A percentile compares a stretch with the other conserved stretches of the same genome.
phyloP scores from a whole-genome alignment of 2,888 invertebrate genomes.

The Dinocampus coccinellae region DNA sequence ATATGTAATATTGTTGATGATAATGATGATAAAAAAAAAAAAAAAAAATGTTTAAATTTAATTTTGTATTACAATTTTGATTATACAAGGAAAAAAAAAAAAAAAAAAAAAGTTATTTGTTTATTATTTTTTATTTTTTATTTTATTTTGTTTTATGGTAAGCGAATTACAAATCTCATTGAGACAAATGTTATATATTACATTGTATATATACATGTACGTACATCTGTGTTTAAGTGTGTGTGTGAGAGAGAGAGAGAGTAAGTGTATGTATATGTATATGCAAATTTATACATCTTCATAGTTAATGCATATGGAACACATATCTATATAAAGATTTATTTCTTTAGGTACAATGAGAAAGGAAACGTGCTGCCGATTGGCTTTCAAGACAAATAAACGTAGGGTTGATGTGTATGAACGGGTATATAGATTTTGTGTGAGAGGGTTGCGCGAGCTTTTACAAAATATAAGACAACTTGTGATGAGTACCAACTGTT shows the following conservation, averaged over 20 bases:
- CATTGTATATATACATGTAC: neutral
- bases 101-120: too few species aligned
- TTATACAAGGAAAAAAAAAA: neutral
- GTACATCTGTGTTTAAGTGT: neutral
- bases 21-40: too few species aligned
- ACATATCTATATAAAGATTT: slow-evolving; percentile 49
- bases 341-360: slow-evolving; percentile 61
- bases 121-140: too few species aligned
- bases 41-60: neutral
- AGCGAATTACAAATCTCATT: neutral
- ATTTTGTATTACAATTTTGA: neutral
- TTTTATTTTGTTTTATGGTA: too few species aligned
- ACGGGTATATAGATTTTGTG: neutral
- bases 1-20: too few species aligned
- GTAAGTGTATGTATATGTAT: neutral
- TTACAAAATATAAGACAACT: slow-evolving; percentile 20
- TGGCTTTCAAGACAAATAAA: slow-evolving; percentile 63
- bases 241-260: too few species aligned
- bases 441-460: neutral
- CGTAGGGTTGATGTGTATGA: slow-evolving; percentile 42
- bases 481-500: slow-evolving; percentile 22
- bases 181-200: neutral
- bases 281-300: neutral
- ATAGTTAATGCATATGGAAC: slow-evolving; percentile 1
- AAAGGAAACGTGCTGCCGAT: slow-evolving; percentile 60